These are phyloP conservation scores for Dromaius novaehollandiae DNA, from an alignment of 2,113 vertebrate genomes.

Conservation along the genomic window DNA sequence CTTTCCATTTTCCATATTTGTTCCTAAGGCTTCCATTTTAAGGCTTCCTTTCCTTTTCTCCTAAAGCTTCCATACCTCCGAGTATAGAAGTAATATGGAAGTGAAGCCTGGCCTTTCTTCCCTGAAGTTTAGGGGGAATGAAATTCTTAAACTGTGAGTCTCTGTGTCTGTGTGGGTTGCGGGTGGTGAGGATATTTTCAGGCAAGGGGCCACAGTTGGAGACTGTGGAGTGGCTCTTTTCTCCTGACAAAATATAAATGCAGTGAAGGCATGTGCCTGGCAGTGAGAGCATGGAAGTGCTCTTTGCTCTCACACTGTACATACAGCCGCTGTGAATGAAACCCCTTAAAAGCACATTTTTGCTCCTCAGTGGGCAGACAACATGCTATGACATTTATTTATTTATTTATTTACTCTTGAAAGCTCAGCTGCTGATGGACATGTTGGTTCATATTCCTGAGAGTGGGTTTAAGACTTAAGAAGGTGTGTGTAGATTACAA, in stretches of 20 bases:
- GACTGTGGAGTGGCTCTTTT: background rate
- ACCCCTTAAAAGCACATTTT: background rate
- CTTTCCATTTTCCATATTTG: background rate
- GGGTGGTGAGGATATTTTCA: background rate
- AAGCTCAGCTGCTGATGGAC: background rate
- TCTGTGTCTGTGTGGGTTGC: background rate
- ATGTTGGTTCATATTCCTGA: background rate
- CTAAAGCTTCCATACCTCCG: background rate
- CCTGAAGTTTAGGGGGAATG: background rate
- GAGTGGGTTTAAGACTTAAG: background rate
- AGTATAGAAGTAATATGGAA: background rate
- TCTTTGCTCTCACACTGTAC: background rate
- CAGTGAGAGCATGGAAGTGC: background rate
- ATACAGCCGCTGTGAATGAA: background rate
- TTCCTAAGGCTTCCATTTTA: background rate
- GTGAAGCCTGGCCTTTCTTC: background rate
- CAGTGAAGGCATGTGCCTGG: background rate
- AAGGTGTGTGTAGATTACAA: background rate
- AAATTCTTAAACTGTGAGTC: background rate
- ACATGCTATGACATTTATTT: background rate
- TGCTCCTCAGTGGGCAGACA: background rate
- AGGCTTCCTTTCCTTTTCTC: background rate
- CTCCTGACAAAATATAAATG: background rate
- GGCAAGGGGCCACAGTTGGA: background rate
- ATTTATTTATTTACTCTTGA: background rate